Conservation (phyloP, 2,113 vertebrate species). For the Falco punctatus region DNA sequence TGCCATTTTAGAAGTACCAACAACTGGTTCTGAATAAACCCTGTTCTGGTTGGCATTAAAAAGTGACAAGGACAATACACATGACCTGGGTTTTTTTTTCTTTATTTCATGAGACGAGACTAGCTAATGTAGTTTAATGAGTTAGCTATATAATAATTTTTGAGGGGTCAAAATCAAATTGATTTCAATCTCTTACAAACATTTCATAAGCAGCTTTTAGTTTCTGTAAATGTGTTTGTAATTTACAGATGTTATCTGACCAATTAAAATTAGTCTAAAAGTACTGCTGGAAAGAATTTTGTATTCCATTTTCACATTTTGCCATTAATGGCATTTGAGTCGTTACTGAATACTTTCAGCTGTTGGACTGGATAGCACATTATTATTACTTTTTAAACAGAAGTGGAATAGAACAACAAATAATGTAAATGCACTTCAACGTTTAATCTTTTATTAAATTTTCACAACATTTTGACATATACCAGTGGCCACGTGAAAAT, state of each 20-base stretch:
- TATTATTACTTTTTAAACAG: neutral
- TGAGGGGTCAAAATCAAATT: neutral
- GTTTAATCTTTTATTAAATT: conserved; percentile 12
- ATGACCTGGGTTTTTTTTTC: neutral
- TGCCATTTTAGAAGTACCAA: neutral
- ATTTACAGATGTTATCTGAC: neutral
- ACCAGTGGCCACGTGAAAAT: conserved; percentile 5
- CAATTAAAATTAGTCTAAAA: neutral
- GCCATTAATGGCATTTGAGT: neutral
- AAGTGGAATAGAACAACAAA: conserved; percentile 10
- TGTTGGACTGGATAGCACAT: neutral
- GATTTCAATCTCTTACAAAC: neutral
- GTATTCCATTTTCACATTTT: neutral
- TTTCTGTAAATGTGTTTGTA: neutral
- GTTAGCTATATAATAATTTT: neutral
- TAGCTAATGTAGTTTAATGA: neutral
- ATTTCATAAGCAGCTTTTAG: neutral
- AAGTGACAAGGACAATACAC: neutral
- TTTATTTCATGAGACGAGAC: neutral
- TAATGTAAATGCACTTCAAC: conserved; percentile 1
- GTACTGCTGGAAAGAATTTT: neutral
- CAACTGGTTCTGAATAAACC: neutral
- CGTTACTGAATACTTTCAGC: neutral
- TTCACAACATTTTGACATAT: neutral
- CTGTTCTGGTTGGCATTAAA: neutral